phyloP scores from a whole-genome alignment of 2,113 vertebrate species.

The Sprattus sprattus region DNA sequence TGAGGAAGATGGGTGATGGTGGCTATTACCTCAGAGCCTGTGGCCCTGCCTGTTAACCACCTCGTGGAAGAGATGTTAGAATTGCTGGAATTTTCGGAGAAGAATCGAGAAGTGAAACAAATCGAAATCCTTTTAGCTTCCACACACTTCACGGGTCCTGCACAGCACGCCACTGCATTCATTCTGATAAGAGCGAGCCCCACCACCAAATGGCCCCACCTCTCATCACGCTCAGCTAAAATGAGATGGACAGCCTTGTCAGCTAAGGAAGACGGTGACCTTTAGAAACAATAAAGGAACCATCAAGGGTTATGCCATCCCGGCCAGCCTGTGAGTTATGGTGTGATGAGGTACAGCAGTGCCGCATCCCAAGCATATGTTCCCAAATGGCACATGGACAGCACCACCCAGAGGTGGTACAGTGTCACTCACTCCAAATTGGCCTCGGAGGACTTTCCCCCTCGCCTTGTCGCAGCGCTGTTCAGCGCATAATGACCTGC shows the following conservation, averaged over 20 bases:
- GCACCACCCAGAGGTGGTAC: neutral
- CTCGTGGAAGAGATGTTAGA: neutral
- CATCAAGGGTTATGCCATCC: neutral
- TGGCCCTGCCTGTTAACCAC: neutral
- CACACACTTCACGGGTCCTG: neutral
- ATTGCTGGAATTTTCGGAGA: neutral
- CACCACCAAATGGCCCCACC: neutral
- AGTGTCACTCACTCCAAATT: slow-evolving; percentile 12
- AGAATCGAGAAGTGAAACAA: neutral
- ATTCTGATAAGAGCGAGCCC: slow-evolving; percentile 9
- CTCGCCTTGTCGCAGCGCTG: neutral
- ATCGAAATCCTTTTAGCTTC: neutral
- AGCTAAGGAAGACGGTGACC: neutral
- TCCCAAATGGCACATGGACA: neutral
- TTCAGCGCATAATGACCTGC: neutral
- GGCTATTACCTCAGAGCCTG: neutral
- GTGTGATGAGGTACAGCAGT: neutral
- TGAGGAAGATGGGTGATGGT: neutral
- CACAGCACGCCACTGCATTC: neutral
- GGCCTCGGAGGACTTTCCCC: slow-evolving; percentile 7
- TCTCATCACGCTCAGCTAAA: neutral
- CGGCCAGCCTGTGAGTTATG: neutral
- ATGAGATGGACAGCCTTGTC: slow-evolving; percentile 13
- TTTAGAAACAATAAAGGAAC: slow-evolving; percentile 4
- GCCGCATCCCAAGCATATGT: neutral